A percentile compares a stretch with the other conserved stretches of the same genome.
Conservation (phyloP, 2,888 invertebrate genomes). For the Troglohyphantes excavatus region DNA sequence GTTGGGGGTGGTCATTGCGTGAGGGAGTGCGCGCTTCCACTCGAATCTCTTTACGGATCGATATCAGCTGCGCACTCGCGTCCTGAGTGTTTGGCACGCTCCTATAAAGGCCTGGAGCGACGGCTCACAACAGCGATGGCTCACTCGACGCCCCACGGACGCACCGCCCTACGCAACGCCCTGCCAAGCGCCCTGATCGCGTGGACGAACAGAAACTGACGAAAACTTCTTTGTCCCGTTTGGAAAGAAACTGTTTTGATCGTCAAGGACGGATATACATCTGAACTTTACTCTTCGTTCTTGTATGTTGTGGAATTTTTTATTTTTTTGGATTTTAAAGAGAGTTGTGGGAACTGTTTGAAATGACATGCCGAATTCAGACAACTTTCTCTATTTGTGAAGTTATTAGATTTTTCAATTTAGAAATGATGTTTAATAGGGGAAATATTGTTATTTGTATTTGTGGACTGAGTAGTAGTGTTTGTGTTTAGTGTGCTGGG, state of each 20-base stretch:
- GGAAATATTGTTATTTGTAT: no score
- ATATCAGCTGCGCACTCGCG: constrained; percentile 65
- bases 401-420: no score
- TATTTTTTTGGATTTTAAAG: no score
- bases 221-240: neutral
- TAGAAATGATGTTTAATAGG: no score
- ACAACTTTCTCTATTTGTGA: no score
- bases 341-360: neutral
- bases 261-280: no score
- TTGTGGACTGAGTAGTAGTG: no score
- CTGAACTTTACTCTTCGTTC: no score
- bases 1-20: neutral
- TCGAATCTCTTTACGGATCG: constrained; percentile 41
- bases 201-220: neutral
- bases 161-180: neutral
- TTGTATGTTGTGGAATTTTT: no score
- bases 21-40: neutral
- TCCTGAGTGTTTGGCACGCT: constrained; percentile 55
- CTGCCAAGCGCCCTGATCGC: neutral
- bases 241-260: neutral
- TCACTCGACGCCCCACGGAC: constrained; percentile 17
- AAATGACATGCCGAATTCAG: no score
- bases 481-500: no score
- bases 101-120: constrained; percentile 67
- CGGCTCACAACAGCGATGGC: constrained; percentile 44